These are phyloP conservation scores for Harpagifer antarcticus DNA, from an alignment of 2,797 vertebrate genomes.

Conservation along the genomic window DNA sequence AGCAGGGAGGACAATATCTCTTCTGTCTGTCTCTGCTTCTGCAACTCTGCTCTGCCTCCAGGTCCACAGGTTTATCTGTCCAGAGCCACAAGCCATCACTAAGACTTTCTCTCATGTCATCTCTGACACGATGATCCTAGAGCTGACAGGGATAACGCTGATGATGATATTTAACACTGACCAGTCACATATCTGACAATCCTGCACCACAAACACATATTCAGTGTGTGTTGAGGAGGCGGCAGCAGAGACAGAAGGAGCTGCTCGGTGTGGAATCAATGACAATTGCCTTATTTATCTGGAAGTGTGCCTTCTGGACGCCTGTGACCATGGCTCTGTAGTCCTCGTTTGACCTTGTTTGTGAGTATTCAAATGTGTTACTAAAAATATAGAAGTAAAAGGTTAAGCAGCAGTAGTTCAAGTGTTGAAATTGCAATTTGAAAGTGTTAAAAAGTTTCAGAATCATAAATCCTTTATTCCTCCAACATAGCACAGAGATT, in stretches of 20 bases:
- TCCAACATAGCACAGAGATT: too few relatives aligned
- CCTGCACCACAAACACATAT: conserved; percentile 14
- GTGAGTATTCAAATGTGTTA: conserved; percentile 53
- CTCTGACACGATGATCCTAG: conserved; percentile 58
- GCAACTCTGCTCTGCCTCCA: conserved; percentile 27
- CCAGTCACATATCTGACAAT: conserved; percentile 41
- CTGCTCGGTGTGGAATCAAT: conserved; percentile 24
- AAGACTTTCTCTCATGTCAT: conserved; percentile 44
- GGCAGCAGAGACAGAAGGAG: conserved; percentile 47
- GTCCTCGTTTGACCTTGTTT: conserved; percentile 14
- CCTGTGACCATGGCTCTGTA: conserved; percentile 44
- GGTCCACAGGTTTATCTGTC: conserved; percentile 45
- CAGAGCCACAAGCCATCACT: conserved; percentile 27
- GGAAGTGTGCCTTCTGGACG: conserved; percentile 47
- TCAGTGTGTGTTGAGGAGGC: conserved; percentile 26
- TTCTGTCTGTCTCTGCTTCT: conserved; percentile 54
- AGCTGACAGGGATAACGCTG: conserved; percentile 31
- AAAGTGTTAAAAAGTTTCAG: neutral
- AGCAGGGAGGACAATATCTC: conserved; percentile 54
- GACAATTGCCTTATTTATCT: conserved; percentile 26
- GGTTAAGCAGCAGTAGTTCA: neutral
- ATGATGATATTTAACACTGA: conserved; percentile 33
- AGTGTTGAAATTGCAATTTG: neutral
- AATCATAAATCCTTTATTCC: too few relatives aligned
- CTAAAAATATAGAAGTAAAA: neutral